Percentiles rank a stretch among this genome's conserved stretches.
phyloP scores from a whole-genome alignment of 2,888 invertebrate genomes.

The Nephrotoma guestfalica region DNA sequence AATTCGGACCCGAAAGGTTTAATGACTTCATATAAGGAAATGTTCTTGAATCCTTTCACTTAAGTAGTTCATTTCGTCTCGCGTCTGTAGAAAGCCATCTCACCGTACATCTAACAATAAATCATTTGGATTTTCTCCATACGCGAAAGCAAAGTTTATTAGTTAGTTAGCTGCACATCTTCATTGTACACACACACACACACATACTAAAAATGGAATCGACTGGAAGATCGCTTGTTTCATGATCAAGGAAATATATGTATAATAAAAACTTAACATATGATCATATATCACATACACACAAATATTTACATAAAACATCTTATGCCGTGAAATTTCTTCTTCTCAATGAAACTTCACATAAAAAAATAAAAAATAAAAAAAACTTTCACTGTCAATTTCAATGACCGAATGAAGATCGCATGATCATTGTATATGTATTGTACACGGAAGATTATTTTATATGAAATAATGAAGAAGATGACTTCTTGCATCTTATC shows the following conservation, averaged over 20 bases:
- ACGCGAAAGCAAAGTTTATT: neutral
- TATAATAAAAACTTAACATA: neutral
- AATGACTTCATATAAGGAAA: neutral
- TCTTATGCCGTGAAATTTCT: neutral
- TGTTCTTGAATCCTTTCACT: neutral
- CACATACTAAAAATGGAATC: neutral
- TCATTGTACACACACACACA: neutral
- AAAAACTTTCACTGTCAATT: neutral
- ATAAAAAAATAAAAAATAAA: neutral
- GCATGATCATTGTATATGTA: neutral
- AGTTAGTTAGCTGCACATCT: neutral
- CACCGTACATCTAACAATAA: neutral
- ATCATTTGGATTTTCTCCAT: neutral
- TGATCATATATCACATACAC: neutral
- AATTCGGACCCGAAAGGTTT: neutral
- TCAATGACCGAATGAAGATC: neutral
- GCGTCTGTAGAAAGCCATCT: neutral
- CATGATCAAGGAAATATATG: neutral
- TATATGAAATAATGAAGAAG: too few species aligned
- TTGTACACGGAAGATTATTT: neutral
- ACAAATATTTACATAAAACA: neutral
- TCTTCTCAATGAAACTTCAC: neutral
- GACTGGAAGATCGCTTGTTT: neutral
- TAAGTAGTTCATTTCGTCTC: neutral
- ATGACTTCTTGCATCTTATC: too few species aligned